Evolutionary conservation across 37 sponge, comb jelly and placozoan species (phyloP), one percentile per base, ranked within the genome.

Genomic region (Eunapius fragilis): DNA sequence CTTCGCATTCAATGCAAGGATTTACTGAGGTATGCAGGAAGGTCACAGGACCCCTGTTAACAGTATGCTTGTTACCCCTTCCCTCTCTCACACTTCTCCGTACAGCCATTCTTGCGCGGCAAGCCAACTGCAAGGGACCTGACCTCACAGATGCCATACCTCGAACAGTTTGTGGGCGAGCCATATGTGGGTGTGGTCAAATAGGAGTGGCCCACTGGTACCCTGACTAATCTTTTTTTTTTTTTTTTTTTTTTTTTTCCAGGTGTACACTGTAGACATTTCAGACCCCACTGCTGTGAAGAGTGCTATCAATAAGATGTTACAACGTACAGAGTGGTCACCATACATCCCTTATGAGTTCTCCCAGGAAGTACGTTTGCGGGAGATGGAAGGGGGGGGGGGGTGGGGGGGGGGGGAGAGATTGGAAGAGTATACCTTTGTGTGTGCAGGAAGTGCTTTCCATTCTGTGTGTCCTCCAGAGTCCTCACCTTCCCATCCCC

Each of bases 181-280:
- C 96, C 96, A 32, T 87, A 95, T 78, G 96, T 95, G 31, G 69
- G 93, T 87, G 3, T 49, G 26, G 48, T 4, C 27, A 7, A 7
- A 4, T 70, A 10, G 71, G 27, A 2, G 71, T 27, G 25, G 71
- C 7, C 25, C 27, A 28, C 2, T 5, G 4, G 27, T 70, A 32
- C 13, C 30, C 30, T 73, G 13, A 25, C n/a, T 73, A 13, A 32
- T 27, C n/a, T n/a, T n/a, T n/a, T n/a, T n/a, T n/a, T n/a, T n/a
- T n/a, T 17, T 2, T 71, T 3, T 25, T 17, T 80, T 7, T 47
- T 10, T 17, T 2, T 45, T 23, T 30, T 35, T 81, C 23, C 78
- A 92, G 93, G 93, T 88, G 35, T 94, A 91, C 74, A 94, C 95
- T 17, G 79, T 94, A 32, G 95, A 94, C 31, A 74, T 77, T 0